Base-by-base conservation (phyloP, 1,140 invertebrate species). In the Batillaria attramentaria region DNA sequence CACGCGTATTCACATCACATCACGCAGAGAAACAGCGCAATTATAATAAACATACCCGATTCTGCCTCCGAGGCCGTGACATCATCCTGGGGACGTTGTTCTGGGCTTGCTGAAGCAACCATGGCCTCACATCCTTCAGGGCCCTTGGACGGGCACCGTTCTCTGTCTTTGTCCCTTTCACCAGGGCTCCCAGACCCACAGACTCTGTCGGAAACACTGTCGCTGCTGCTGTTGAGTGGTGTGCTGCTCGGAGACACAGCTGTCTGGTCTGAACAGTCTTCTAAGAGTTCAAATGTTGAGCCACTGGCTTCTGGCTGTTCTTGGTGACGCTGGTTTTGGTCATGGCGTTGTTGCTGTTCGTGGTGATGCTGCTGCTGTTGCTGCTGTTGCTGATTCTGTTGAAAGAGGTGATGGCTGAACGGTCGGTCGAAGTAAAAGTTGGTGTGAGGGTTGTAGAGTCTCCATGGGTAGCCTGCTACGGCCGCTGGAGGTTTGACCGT, bases 371-470 rank as follows among this genome's bases (percentile, higher is more conserved):
- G 46, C n/a, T 42, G 46, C 42, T 74, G 31, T 39, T 57, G 72
- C 20, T 60, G 50, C 50, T 57, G 72, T 54, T 74, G 54, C 37
- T 28, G 35, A 16, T 62, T 24, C 5, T 41, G 39, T 0, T 75
- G 73, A 37, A 60, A 31, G 54, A 62, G 73, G 37, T 75, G 73
- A 37, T 33, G 33, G 54, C 42, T 50, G 37, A 37, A 2, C 18
- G 39, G 73, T 41, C 33, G 31, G 2, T 57, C 35, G 35, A 57
- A 62, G 10, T 75, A 35, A 8, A 37, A 16, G 37, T 75, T 31
- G 24, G 42, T 20, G 4, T 62, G 54, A 42, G 73, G 42, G 18
- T 31, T 33, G 16, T 75, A 42, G 20, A 60, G 50, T 24, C 42
- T 39, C 57, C 73, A 42, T 37, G 46, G 4, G 24, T 31, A 8